Base-by-base conservation (phyloP, 1,140 invertebrate species). In the Zophobas morio region DNA sequence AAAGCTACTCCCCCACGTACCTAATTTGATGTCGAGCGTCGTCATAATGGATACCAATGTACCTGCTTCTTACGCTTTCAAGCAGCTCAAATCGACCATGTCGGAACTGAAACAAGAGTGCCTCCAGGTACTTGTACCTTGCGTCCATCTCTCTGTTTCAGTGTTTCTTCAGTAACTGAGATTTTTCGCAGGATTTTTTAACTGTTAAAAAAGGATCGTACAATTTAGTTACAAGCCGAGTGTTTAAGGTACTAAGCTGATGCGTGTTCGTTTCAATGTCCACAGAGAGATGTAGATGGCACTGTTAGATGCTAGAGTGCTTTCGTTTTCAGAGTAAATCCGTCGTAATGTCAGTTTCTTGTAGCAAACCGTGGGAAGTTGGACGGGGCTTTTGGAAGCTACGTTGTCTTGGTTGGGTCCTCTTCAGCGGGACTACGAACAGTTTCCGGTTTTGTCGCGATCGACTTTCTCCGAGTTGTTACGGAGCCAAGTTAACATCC, bases 391-490 rank as follows among this genome's bases (percentile, higher is more conserved):
- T 76, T 85, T 94, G 54, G 92, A 93, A 83, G 84, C 89, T 0
- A 88, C 90, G 34, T 84, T 92, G 8, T 76, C 84, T 33, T 91
- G 91, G 84, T 80, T 94, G 33, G 82, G 85, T 0, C 85, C 85
- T 33, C 88, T 92, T 84, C 84, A 91, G 75, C 89, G 89, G 79
- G 81, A 86, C 1, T 85, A 85, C 35, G 84, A 87, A 79, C 87
- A 88, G 32, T 93, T 92, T 85, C 93, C 93, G 0, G 91, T 94
- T 0, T 87, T 94, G 77, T 88, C 89, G n/a, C 92, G 90, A 89
- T 84, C 88, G n/a, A 87, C 89, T 71, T 94, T 94, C 85, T 87
- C 90, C 37, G 88, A 91, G 33, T 85, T 91, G 78, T 86, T 93
- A 3, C 86, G 92, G 36, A 84, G 86, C 54, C 88, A 92, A 77